Base-by-base conservation (phyloP, 37 sponge, comb jelly and placozoan species). In the Cliona cf. orientalis region DNA sequence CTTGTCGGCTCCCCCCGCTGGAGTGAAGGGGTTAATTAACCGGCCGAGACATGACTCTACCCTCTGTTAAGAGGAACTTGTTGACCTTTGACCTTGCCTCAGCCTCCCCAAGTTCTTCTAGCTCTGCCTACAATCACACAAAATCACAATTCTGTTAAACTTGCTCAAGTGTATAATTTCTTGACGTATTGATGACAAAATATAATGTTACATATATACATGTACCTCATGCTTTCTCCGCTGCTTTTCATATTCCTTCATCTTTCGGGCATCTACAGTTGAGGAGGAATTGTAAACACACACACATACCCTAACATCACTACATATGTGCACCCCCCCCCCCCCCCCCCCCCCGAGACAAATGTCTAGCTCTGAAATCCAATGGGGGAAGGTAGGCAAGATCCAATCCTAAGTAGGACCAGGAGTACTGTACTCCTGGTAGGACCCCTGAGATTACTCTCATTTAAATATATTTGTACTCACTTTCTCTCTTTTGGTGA, bases 401-500 rank as follows among this genome's bases (percentile, higher is more conserved):
- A n/a, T n/a, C n/a, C n/a, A n/a, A n/a, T n/a, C n/a, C n/a, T n/a
- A n/a, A n/a, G n/a, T n/a, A n/a, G n/a, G n/a, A n/a, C n/a, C n/a
- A 49, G 14, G 55, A 49, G n/a, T n/a, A n/a, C n/a, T n/a, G n/a
- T n/a, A n/a, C n/a, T n/a, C n/a, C n/a, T n/a, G n/a, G n/a, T n/a
- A n/a, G n/a, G n/a, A n/a, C n/a, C n/a, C n/a, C n/a, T n/a, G n/a
- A n/a, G n/a, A n/a, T n/a, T n/a, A n/a, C n/a, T n/a, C n/a, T n/a
- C n/a, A n/a, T n/a, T n/a, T n/a, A n/a, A n/a, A n/a, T n/a, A n/a
- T n/a, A n/a, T n/a, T n/a, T n/a, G 35, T 25, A 46, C 92, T 84
- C 64, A 93, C 95, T 89, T 45, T 95, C 93, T 85, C 81, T 86
- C 87, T 97, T 97, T 76, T 97, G 98, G 43, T 95, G 91, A 17